Conservation (phyloP, 2,797 vertebrate species). For the Sebastes kiyomatsui region DNA sequence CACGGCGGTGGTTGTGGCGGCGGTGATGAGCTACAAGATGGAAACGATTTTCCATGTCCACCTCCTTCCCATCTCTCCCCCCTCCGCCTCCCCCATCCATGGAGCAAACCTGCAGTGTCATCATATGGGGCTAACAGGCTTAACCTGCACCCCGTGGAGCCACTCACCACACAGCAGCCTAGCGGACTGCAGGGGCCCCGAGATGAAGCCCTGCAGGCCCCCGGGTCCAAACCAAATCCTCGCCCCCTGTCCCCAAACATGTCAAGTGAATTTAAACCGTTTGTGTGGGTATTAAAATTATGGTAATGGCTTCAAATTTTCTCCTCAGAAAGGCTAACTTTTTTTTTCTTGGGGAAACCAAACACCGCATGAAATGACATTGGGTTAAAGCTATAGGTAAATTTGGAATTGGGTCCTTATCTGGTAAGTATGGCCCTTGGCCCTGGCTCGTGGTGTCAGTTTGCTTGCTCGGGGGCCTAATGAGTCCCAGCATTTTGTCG, state of each 20-base stretch:
- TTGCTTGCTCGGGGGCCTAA: constrained; percentile 33
- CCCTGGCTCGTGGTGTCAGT: constrained; percentile 41
- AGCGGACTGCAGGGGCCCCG: constrained; percentile 28
- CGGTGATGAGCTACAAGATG: constrained; percentile 26
- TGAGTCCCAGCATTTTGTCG: constrained; percentile 40
- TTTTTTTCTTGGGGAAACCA: constrained; percentile 11
- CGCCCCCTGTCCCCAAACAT: constrained; percentile 11
- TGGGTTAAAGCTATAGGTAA: constrained; percentile 25
- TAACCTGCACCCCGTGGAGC: constrained; percentile 61
- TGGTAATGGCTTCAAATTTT: constrained; percentile 12
- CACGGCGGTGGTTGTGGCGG: not conserved
- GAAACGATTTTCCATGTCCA: constrained; percentile 35
- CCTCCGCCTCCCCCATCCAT: not conserved
- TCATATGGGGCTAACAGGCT: constrained; percentile 65
- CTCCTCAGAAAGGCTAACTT: not conserved
- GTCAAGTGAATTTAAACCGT: constrained; percentile 46
- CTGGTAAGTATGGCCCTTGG: constrained; percentile 43
- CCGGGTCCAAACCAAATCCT: constrained; percentile 43
- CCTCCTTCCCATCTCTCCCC: not conserved
- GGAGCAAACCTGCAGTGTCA: constrained; percentile 43
- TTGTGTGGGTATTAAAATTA: constrained; percentile 35
- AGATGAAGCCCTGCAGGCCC: constrained; percentile 30
- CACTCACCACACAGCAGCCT: constrained; percentile 46
- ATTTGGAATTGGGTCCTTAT: constrained; percentile 39
- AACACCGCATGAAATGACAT: constrained; percentile 9